Conservation (phyloP, 2,888 invertebrate species). For the Nomada fucata region DNA sequence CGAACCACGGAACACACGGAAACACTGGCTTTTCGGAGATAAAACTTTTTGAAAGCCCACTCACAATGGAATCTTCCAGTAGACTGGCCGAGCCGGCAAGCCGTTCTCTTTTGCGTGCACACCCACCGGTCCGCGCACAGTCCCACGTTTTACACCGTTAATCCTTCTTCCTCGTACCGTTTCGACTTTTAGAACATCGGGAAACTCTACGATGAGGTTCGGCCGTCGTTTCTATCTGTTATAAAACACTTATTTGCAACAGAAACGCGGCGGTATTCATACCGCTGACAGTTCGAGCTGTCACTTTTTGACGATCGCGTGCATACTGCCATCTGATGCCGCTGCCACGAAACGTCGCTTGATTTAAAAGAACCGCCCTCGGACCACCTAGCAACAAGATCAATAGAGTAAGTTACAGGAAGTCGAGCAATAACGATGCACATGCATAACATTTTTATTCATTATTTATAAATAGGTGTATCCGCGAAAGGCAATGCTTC, state of each 20-base stretch:
- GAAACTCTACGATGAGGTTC: conserved; percentile 21
- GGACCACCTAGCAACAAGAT: conserved; percentile 77
- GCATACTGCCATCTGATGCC: conserved; percentile 67
- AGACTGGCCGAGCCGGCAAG: conserved; percentile 83
- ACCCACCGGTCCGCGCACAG: conserved; percentile 74
- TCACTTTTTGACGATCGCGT: conserved; percentile 67
- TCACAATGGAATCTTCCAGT: conserved; percentile 84
- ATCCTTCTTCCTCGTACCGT: conserved; percentile 13
- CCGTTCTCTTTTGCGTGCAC: conserved; percentile 82
- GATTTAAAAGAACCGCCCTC: conserved; percentile 60
- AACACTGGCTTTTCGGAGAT: conserved; percentile 67
- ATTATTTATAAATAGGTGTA: conserved; percentile 37
- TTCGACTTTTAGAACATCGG: conserved; percentile 25
- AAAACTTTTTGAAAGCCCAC: conserved; percentile 80
- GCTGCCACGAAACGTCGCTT: neutral
- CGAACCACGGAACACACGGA: conserved; percentile 59
- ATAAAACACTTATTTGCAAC: conserved; percentile 73
- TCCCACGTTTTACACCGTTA: conserved; percentile 55
- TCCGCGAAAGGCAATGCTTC: neutral
- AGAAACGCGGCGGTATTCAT: conserved; percentile 71
- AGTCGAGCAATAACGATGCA: conserved; percentile 5
- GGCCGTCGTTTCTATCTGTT: conserved; percentile 43
- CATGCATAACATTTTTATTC: conserved; percentile 27
- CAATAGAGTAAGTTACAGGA: conserved; percentile 62
- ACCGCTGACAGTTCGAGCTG: conserved; percentile 81